A percentile compares a stretch with the other conserved stretches of the same genome.
Evolutionary conservation across 2,888 invertebrate species (phyloP).

Genomic region (Agrotis exclamationis): DNA sequence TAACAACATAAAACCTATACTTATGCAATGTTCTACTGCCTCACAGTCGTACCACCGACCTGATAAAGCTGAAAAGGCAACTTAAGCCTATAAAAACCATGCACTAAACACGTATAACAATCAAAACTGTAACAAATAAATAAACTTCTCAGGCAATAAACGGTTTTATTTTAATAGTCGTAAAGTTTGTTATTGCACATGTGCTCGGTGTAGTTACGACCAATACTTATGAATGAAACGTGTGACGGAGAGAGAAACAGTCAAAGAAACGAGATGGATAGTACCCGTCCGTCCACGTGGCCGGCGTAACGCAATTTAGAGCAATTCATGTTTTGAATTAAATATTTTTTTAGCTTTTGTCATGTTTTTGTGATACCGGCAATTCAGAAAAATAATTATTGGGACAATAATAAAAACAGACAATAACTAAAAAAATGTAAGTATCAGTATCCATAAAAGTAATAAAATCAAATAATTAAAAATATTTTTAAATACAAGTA

Average conservation of each 20-base stretch:
- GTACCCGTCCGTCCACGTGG: constrained; percentile 88
- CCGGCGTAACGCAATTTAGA: constrained; percentile 82
- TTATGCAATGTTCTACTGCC: constrained; percentile 91
- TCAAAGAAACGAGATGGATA: constrained; percentile 77
- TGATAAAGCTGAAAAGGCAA: constrained; percentile 92
- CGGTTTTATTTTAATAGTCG: constrained; percentile 86
- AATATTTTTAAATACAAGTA: not conserved
- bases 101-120: constrained; percentile 89
- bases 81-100: constrained; percentile 91
- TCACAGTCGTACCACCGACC: constrained; percentile 89
- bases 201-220: constrained; percentile 86
- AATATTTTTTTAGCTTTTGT: constrained; percentile 26
- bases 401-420: not conserved
- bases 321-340: constrained; percentile 78
- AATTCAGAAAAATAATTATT: too few relatives aligned
- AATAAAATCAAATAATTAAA: not conserved
- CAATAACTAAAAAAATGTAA: not conserved
- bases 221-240: constrained; percentile 86
- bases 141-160: constrained; percentile 88
- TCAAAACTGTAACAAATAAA: constrained; percentile 89
- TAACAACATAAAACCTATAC: constrained; percentile 91
- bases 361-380: not conserved
- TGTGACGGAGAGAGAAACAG: constrained; percentile 77
- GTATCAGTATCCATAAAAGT: too few relatives aligned
- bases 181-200: constrained; percentile 90